Evolutionary conservation across 2,113 vertebrate species (phyloP).

Genomic region (Nothoprocta pentlandii): DNA sequence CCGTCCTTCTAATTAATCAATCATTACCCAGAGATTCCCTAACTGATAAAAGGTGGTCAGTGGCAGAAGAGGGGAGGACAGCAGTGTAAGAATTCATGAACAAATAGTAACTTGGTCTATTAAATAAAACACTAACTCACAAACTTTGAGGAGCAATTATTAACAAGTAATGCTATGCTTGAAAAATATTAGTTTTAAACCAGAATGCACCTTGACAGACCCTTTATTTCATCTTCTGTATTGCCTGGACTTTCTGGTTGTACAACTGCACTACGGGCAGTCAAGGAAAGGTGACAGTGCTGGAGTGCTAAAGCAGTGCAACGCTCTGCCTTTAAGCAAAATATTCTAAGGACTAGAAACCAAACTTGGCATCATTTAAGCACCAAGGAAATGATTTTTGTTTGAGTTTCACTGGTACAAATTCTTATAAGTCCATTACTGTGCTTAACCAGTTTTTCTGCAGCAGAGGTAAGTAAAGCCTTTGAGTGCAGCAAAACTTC

Average conservation of each 20-base stretch:
- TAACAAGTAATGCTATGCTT: background rate
- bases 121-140: background rate
- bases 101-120: fast-evolving
- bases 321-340: background rate
- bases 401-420: background rate
- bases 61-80: background rate
- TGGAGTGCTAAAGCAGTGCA: background rate
- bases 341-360: background rate
- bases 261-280: background rate
- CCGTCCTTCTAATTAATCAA: slow-evolving; percentile 59
- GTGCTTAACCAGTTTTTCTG: background rate
- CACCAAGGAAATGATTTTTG: background rate
- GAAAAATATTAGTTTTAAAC: background rate
- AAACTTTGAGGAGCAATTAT: background rate
- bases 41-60: slow-evolving; percentile 39
- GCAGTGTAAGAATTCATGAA: background rate
- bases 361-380: background rate
- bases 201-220: background rate
- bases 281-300: background rate
- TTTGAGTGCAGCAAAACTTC: background rate
- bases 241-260: background rate
- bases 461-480: background rate
- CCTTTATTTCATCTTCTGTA: background rate
- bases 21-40: slow-evolving; percentile 47
- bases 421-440: background rate